Conservation (phyloP, 2,797 vertebrate species). For the Hypotaenidia philippensis region DNA sequence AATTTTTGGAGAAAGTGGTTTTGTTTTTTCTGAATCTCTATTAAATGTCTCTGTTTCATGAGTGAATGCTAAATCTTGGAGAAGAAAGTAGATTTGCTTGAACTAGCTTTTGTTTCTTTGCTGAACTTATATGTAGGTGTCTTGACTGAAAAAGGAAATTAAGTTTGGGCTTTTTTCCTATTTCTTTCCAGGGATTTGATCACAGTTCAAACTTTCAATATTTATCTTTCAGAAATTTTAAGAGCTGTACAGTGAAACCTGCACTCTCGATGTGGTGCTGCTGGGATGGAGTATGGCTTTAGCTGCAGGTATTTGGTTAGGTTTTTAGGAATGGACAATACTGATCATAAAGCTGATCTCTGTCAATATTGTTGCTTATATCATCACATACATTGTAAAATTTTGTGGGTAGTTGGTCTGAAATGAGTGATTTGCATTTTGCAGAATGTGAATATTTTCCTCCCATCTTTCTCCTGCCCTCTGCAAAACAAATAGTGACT, state of each 20-base stretch:
- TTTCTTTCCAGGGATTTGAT: background rate
- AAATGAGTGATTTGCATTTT: background rate
- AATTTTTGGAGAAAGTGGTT: background rate
- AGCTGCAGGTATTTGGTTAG: background rate
- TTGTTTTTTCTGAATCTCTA: background rate
- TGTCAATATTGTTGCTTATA: background rate
- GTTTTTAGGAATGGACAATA: background rate
- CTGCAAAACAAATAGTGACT: background rate
- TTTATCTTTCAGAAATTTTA: background rate
- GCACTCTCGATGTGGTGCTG: background rate
- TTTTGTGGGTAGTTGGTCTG: background rate
- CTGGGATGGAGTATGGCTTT: background rate
- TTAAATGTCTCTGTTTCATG: background rate
- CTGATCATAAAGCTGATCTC: background rate
- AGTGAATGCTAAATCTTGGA: background rate
- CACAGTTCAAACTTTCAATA: background rate
- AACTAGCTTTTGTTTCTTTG: background rate
- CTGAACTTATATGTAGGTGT: background rate
- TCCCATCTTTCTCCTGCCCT: background rate
- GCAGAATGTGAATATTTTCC: background rate
- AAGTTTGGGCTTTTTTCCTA: fast-evolving
- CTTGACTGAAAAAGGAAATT: background rate
- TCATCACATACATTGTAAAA: background rate
- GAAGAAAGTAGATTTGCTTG: background rate
- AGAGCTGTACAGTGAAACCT: background rate